Conservation (phyloP, 2,113 vertebrate species). For the Leucosticte australis region DNA sequence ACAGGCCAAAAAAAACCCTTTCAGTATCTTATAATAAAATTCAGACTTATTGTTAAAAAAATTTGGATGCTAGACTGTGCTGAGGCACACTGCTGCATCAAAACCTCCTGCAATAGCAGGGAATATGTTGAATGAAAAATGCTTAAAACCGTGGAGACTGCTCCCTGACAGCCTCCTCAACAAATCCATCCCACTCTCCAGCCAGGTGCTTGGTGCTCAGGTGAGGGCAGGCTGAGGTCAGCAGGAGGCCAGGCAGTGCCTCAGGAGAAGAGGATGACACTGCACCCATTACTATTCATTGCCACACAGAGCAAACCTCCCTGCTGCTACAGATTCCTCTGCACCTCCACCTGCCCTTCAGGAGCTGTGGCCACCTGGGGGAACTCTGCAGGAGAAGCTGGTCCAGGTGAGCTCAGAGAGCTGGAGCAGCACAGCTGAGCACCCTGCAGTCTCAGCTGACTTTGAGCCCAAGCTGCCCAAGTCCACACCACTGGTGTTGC, state of each 20-base stretch:
- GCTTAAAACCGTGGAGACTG: not conserved
- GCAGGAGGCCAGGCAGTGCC: not conserved
- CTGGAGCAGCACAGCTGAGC: not conserved
- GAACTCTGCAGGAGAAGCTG: not conserved
- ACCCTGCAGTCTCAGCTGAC: not conserved
- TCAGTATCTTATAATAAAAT: not conserved
- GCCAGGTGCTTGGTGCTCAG: rapidly evolving
- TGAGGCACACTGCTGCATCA: not conserved
- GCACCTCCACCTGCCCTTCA: not conserved
- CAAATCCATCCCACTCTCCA: not conserved
- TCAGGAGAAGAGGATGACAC: not conserved
- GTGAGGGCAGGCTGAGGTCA: not conserved
- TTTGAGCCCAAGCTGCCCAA: not conserved
- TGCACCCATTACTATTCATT: not conserved
- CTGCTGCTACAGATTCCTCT: not conserved
- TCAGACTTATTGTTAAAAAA: not conserved
- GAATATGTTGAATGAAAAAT: not conserved
- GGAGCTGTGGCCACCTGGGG: not conserved
- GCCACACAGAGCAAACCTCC: not conserved
- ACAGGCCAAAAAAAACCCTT: not conserved
- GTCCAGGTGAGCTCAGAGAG: not conserved
- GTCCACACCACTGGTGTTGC: not conserved
- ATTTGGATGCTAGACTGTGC: not conserved
- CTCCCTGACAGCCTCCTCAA: not conserved
- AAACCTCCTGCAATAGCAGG: not conserved